A percentile compares a stretch with the other conserved stretches of the same genome.
phyloP scores from a whole-genome alignment of 64 coral and sea anemone species.

The Montipora cactus region DNA sequence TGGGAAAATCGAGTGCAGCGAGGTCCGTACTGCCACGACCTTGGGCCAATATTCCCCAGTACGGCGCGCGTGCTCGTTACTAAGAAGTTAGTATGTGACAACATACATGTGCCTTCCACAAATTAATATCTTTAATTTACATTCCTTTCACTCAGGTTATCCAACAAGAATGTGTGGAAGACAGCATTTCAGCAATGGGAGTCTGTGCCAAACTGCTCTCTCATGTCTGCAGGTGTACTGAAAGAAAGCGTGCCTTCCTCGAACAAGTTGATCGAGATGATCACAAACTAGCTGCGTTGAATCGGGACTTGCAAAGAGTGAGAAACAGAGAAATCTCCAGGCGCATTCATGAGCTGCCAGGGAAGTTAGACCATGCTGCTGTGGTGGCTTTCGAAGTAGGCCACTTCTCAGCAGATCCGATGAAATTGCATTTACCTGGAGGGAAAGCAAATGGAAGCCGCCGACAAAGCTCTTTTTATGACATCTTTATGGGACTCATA shows the following conservation, averaged over 20 bases:
- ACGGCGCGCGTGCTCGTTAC: too few species aligned
- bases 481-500: background rate
- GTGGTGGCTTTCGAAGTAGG: slow-evolving; percentile 97
- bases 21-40: too few species aligned
- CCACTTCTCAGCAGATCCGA: slow-evolving; percentile 73
- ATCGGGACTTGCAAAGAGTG: slow-evolving; percentile 18
- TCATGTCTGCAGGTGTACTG: slow-evolving; percentile 77
- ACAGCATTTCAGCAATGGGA: slow-evolving; percentile 71
- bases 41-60: too few species aligned
- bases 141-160: slow-evolving; percentile 74
- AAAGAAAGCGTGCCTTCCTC: slow-evolving; percentile 68
- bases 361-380: slow-evolving; percentile 96
- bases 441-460: background rate
- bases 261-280: slow-evolving; percentile 63
- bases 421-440: slow-evolving; percentile 49
- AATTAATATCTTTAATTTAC: background rate
- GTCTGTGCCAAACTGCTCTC: slow-evolving; percentile 93
- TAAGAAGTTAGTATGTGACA: too few species aligned
- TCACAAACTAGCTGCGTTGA: slow-evolving; percentile 17
- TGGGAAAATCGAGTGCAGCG: too few species aligned
- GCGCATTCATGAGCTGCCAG: slow-evolving; percentile 83
- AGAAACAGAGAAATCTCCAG: slow-evolving; percentile 71
- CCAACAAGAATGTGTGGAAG: slow-evolving; percentile 76
- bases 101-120: too few species aligned
- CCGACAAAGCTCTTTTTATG: background rate